Conservation (phyloP, 2,113 vertebrate genomes). For the Phyllostomus discolor region DNA sequence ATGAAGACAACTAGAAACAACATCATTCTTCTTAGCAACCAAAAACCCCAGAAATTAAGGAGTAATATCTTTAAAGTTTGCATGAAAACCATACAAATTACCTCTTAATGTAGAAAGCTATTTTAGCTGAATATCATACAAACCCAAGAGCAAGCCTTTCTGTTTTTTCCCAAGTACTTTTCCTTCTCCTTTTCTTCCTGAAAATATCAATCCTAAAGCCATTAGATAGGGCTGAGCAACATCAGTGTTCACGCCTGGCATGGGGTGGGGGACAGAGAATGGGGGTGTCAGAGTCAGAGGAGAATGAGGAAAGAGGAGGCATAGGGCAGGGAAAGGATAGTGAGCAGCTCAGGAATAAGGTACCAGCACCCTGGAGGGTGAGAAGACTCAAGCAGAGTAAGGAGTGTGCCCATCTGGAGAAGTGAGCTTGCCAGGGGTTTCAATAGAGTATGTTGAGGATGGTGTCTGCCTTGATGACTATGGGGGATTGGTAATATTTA, state of each 20-base stretch:
- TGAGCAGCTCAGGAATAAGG: neutral
- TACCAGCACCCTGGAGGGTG: too few relatives aligned
- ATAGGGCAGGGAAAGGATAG: accelerated
- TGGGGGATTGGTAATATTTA: too few relatives aligned
- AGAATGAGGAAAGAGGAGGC: neutral
- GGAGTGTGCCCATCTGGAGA: accelerated
- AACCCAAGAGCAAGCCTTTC: neutral
- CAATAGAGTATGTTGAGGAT: neutral
- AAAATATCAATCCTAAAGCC: neutral
- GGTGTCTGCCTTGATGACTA: accelerated
- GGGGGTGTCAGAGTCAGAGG: neutral
- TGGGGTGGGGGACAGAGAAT: neutral
- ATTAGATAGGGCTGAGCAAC: neutral
- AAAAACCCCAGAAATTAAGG: neutral
- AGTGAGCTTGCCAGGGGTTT: neutral
- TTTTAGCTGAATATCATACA: neutral
- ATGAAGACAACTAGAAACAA: neutral
- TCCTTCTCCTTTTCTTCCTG: neutral
- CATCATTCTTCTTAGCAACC: neutral
- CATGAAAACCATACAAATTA: neutral
- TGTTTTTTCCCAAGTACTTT: neutral
- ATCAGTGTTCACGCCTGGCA: neutral
- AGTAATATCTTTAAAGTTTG: neutral
- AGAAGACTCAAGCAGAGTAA: neutral
- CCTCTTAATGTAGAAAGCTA: neutral